Conservation (phyloP, 1,140 invertebrate species). For the Drosophila lini region DNA sequence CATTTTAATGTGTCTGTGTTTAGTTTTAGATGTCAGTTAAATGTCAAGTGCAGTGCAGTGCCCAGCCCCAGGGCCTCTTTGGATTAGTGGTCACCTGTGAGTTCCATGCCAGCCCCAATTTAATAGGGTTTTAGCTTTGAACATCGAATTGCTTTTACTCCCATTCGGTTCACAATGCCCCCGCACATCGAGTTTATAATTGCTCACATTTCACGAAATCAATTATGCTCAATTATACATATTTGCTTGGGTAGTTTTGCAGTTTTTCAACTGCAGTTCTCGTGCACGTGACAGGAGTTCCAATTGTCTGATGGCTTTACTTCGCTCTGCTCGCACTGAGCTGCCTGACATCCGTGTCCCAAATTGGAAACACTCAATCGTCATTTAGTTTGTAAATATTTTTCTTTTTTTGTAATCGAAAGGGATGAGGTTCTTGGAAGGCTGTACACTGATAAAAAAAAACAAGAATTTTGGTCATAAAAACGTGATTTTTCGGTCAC, state of each 20-base stretch:
- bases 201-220: conserved; percentile 62
- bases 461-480: too few species aligned
- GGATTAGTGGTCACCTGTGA: conserved; percentile 18
- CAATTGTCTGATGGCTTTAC: conserved; percentile 13
- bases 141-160: conserved; percentile 56
- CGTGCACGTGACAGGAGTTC: conserved; percentile 44
- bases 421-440: not conserved
- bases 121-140: conserved; percentile 2
- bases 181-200: conserved; percentile 43
- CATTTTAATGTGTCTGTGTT: conserved; percentile 43
- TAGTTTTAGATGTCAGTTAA: conserved; percentile 62
- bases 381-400: conserved; percentile 21
- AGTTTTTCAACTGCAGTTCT: conserved; percentile 37
- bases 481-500: too few species aligned
- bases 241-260: conserved; percentile 34
- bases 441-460: too few species aligned
- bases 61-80: conserved; percentile 8
- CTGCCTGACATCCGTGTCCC: conserved; percentile 4
- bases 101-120: conserved; percentile 5
- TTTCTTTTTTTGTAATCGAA: not conserved
- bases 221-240: conserved; percentile 72
- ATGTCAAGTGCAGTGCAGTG: conserved; percentile 65
- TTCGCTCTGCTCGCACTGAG: not conserved
- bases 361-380: conserved; percentile 54
- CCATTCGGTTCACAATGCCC: not conserved